A percentile compares a stretch with the other conserved stretches of the same genome.
Conservation (phyloP, 2,888 invertebrate species). For the Pinctada fucata region DNA sequence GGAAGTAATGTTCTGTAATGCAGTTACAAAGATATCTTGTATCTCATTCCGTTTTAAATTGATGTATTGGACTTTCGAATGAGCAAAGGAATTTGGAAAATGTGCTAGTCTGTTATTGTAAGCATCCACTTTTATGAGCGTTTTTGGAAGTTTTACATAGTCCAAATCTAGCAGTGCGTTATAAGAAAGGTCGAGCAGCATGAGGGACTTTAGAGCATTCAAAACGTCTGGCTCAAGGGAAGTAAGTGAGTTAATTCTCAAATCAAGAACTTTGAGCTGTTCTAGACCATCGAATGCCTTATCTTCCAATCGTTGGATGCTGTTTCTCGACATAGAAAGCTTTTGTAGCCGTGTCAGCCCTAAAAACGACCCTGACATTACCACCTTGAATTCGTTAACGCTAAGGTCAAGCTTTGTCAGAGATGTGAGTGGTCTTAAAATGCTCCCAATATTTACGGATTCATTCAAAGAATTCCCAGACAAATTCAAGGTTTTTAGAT, state of each 20-base stretch:
- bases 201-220: not conserved
- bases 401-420: slow-evolving; percentile 20
- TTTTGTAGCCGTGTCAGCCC: not conserved
- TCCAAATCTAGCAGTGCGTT: slow-evolving; percentile 27
- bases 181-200: slow-evolving; percentile 27
- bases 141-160: slow-evolving; percentile 21
- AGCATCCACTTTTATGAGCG: slow-evolving; percentile 10
- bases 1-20: not conserved
- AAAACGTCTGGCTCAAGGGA: slow-evolving; percentile 12
- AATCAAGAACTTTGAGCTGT: slow-evolving; percentile 6
- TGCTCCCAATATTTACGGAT: not conserved
- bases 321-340: slow-evolving; percentile 32
- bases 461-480: slow-evolving; percentile 27
- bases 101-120: slow-evolving; percentile 21
- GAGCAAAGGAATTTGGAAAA: slow-evolving; percentile 31
- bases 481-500: slow-evolving; percentile 18
- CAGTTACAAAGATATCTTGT: not conserved
- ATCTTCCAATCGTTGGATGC: slow-evolving; percentile 1
- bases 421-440: not conserved
- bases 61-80: slow-evolving; percentile 5
- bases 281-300: slow-evolving; percentile 22
- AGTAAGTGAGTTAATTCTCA: slow-evolving; percentile 16
- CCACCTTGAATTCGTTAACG: slow-evolving; percentile 13
- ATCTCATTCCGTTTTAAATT: slow-evolving; percentile 27
- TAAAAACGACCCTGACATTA: slow-evolving; percentile 18